These are phyloP conservation scores for Cnemophilus loriae DNA, from an alignment of 2,113 vertebrate species.

Conservation along the genomic window DNA sequence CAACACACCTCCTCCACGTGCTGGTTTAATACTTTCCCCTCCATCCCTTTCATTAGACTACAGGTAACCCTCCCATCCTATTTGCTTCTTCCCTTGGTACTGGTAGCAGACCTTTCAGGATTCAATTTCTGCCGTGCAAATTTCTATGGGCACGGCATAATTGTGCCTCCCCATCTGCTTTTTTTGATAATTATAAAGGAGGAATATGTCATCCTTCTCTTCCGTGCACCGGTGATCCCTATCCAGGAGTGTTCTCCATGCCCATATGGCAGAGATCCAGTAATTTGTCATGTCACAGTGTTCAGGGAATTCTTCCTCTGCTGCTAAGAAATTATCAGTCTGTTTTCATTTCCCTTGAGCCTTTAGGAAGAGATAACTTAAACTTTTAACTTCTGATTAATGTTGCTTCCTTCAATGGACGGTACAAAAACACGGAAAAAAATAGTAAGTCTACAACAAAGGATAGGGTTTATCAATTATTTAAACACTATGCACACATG, in stretches of 20 bases:
- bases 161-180: background rate
- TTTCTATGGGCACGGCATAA: background rate
- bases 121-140: background rate
- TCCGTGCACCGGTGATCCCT: background rate
- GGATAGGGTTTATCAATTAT: background rate
- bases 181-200: background rate
- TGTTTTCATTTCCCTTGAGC: slow-evolving; percentile 18
- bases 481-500: background rate
- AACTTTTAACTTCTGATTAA: slow-evolving; percentile 27
- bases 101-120: background rate
- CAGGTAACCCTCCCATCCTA: background rate
- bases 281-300: background rate
- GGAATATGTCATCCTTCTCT: background rate
- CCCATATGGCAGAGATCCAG: background rate
- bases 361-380: background rate
- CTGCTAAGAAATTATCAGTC: slow-evolving; percentile 1
- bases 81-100: background rate
- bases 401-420: background rate
- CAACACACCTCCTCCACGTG: background rate
- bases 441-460: background rate
- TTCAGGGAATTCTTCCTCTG: background rate
- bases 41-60: background rate
- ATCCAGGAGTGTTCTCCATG: background rate
- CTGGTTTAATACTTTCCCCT: background rate
- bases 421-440: background rate